A percentile compares a stretch with the other conserved stretches of the same genome.
Evolutionary conservation across 2,113 vertebrate species (phyloP).

Genomic region (Odocoileus hemionus): DNA sequence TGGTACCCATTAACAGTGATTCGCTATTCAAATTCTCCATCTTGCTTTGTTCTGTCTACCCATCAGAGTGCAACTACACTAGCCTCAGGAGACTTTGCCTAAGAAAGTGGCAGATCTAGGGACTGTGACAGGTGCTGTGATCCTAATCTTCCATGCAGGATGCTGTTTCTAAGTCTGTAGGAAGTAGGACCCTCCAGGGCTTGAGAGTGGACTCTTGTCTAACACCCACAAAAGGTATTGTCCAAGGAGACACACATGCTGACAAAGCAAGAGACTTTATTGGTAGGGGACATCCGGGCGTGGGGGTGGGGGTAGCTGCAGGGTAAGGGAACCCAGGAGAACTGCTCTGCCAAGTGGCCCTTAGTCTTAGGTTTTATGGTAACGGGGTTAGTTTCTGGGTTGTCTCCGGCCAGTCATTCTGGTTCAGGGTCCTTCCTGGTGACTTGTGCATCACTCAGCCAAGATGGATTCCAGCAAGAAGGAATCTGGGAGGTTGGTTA

Average conservation of each 20-base stretch:
- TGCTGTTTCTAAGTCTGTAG: background rate
- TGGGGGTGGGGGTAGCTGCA: background rate
- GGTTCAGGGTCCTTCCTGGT: background rate
- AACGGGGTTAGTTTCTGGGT: background rate
- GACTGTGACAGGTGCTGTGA: background rate
- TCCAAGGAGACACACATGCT: background rate
- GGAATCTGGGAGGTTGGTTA: background rate
- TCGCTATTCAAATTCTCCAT: background rate
- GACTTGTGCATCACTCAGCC: background rate
- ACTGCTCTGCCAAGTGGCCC: background rate
- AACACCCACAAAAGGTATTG: background rate
- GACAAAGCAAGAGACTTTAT: background rate
- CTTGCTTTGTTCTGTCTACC: background rate
- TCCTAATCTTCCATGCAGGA: background rate
- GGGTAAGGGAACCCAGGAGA: background rate
- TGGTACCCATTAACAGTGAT: background rate
- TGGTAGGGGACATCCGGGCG: accelerated
- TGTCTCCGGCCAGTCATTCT: background rate
- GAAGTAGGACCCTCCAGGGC: background rate
- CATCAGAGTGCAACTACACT: background rate
- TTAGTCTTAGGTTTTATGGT: background rate
- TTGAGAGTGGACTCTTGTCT: background rate
- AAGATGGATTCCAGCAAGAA: background rate
- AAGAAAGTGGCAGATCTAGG: background rate
- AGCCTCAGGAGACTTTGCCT: background rate